Base-by-base conservation (phyloP, 2,113 vertebrate species). In the Calidris pugnax region DNA sequence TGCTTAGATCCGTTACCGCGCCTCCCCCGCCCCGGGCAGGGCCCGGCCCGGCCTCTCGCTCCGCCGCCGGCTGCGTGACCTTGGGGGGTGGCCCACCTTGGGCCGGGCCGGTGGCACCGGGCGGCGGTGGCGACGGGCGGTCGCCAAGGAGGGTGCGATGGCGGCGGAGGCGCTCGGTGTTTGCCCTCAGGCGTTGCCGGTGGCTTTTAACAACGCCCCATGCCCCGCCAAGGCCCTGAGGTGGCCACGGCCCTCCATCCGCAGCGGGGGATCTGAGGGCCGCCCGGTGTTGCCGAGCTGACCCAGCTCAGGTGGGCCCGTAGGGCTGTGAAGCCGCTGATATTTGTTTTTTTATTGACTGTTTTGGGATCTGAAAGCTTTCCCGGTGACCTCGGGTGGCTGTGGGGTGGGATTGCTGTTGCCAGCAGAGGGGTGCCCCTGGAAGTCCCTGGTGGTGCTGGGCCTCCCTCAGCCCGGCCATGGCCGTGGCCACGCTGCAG, bases 171-270 rank as follows among this genome's bases (percentile, higher is more conserved):
- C 21, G 7, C 4, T 4, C 16, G 7, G 2, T 43, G 3, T 5
- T 19, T 22, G 3, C 12, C 19, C 17, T 17, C 9, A 4, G 0
- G 1, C 23, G 87, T 39, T 1, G 20, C 21, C 5, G 18, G 4
- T 48, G 47, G 45, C 23, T n/a, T 26, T 33, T 24, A 4, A 20
- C n/a, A 23, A 3, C 14, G 18, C 30, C n/a, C 14, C 23, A 6
- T 9, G 22, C 7, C 14, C 41, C 10, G 4, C 12, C 2, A 1
- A 21, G 45, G 63, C 50, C 43, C 12, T 16, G 64, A 7, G 39
- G 50, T 23, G 39, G 5, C 5, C 2, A 2, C 39, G 19, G 62
- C 30, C 24, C 20, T 14, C 7, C 2, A 2, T 1, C 3, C 2
- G 1, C 24, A 4, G 59, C 5, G 18, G 7, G 1, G 1, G 74